Base-by-base conservation (phyloP, 2,888 invertebrate genomes). In the Mesorhabditis sp. region DNA sequence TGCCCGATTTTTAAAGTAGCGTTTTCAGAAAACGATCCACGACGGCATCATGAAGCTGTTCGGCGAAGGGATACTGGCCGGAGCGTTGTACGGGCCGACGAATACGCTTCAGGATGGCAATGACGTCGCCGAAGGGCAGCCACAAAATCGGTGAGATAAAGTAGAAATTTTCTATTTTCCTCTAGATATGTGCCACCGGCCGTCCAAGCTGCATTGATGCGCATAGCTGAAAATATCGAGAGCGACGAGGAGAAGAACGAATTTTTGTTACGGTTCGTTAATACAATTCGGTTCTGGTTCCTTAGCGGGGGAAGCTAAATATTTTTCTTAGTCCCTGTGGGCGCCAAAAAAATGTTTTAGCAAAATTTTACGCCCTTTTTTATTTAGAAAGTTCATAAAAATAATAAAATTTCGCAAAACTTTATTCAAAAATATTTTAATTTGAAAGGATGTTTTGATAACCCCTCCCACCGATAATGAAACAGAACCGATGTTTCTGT, bases 1-100 rank as follows among this genome's bases (percentile, higher is more conserved):
- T 67, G 15, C 67, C 13, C 13, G 15, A 28, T 28, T 28, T 28
- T 28, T 62, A 10, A 62, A 61, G 63, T n/a, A n/a, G 10, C 45
- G n/a, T 50, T 79, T 87, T 66, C 84, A 90, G 89, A 86, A 87
- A 3, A 86, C 89, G 80, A 89, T 91, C 41, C 93, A 95, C 86
- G 94, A 94, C 81, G 94, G 94, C 86, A 94, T 98, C 74, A 95
- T 98, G 95, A 91, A 93, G 83, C 94, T 97, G 93, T 97, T 97
- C 87, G 41, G 13, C 42, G 42, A 61, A 10, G 13, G 7, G 7
- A 15, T 10, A 67, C 10, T 64, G 7, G 50, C 65, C 13, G 43
- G 66, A 41, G n/a, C 67, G 10, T 67, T 64, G 10, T 41, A 64
- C 64, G 64, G 10, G 10, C 10, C 10, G 10, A 10, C 28, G 44